Conservation (phyloP, 2,797 vertebrate genomes). For the Sylvia borin region DNA sequence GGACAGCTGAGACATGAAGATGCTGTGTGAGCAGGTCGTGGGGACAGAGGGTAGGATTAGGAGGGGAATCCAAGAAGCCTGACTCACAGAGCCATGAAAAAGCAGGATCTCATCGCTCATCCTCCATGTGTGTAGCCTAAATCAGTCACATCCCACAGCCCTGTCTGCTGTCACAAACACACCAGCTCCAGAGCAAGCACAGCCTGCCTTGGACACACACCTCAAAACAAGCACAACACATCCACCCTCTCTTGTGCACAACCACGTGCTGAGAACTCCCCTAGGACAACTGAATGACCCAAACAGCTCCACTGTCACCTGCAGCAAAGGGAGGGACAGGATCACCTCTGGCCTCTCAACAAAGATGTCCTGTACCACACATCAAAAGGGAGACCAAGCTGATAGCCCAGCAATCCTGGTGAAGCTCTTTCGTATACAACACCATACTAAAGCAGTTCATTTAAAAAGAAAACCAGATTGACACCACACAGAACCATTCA, state of each 20-base stretch:
- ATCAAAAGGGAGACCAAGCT: background rate
- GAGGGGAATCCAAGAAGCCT: background rate
- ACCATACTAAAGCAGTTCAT: background rate
- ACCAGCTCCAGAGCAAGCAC: background rate
- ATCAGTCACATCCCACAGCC: background rate
- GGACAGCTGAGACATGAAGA: background rate
- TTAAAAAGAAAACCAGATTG: background rate
- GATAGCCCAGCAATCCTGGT: accelerated
- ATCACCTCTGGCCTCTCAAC: background rate
- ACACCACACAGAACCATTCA: accelerated
- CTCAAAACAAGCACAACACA: background rate
- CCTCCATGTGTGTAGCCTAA: background rate
- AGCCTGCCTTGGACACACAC: background rate
- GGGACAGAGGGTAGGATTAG: background rate
- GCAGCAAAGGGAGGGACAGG: background rate
- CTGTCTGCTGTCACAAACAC: background rate
- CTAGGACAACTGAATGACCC: accelerated
- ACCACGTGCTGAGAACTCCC: background rate
- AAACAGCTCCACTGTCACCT: background rate
- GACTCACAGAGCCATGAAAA: background rate
- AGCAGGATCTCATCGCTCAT: background rate
- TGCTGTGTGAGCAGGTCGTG: accelerated
- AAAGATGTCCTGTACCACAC: accelerated
- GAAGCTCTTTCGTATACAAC: background rate
- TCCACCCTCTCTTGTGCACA: background rate